Evolutionary conservation across 2,797 vertebrate species (phyloP).

Genomic region (Bovichtus variegatus): DNA sequence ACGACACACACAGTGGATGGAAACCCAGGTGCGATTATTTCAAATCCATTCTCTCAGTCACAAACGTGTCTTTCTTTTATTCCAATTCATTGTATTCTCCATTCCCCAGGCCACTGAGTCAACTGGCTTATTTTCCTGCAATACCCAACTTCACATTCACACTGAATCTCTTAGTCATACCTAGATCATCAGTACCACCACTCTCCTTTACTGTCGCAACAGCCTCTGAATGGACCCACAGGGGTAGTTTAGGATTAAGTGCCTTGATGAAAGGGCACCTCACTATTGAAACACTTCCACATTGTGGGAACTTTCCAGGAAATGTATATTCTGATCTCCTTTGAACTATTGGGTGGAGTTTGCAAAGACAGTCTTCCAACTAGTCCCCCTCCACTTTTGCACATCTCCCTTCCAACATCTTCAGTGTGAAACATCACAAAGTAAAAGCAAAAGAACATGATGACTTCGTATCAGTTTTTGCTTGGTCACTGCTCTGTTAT

Average conservation of each 20-base stretch:
- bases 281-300: conserved; percentile 12
- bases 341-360: neutral
- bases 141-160: neutral
- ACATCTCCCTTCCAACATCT: neutral
- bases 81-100: neutral
- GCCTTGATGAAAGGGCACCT: conserved; percentile 26
- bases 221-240: conserved; percentile 26
- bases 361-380: neutral
- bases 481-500: neutral
- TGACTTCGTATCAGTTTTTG: neutral
- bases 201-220: conserved; percentile 5
- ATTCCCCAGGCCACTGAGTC: neutral
- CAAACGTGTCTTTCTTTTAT: neutral
- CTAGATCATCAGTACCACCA: conserved; percentile 1
- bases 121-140: neutral
- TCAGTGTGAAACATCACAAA: neutral
- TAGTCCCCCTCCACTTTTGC: neutral
- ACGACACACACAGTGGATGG: neutral
- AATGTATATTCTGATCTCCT: neutral
- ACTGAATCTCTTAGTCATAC: conserved; percentile 6
- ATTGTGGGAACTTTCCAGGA: neutral
- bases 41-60: conserved; percentile 6
- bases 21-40: neutral
- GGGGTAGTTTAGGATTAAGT: conserved; percentile 36
- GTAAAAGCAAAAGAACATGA: neutral